Evolutionary conservation across 2,888 invertebrate genomes (phyloP).

Genomic region (Malthinus seriepunctatus): DNA sequence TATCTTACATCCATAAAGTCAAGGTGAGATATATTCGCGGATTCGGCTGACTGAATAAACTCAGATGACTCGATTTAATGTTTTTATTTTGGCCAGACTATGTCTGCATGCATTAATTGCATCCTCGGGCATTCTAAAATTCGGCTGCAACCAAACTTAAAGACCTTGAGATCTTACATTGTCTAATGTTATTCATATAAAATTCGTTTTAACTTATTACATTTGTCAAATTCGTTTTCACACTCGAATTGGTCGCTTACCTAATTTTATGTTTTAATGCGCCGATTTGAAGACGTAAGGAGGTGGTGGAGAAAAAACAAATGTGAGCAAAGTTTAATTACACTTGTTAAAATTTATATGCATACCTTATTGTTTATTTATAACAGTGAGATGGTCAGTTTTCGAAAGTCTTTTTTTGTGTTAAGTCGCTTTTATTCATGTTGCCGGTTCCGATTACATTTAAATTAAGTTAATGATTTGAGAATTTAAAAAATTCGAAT

Average conservation of each 20-base stretch:
- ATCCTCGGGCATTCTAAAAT: constrained; percentile 49
- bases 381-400: constrained; percentile 23
- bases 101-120: constrained; percentile 55
- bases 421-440: neutral
- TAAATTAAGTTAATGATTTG: constrained; percentile 6
- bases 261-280: neutral
- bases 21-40: constrained; percentile 41
- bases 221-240: neutral
- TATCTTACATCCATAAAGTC: constrained; percentile 31
- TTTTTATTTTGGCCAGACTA: constrained; percentile 42
- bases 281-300: neutral
- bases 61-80: constrained; percentile 40
- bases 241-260: neutral
- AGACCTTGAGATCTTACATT: constrained; percentile 24
- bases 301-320: neutral
- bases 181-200: constrained; percentile 21
- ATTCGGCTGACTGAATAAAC: constrained; percentile 37
- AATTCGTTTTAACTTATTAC: constrained; percentile 19
- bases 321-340: no score
- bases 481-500: constrained; percentile 12
- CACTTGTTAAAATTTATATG: no score
- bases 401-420: constrained; percentile 8
- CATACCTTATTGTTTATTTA: neutral
- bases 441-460: constrained; percentile 11
- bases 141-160: constrained; percentile 33